A percentile compares a stretch with the other conserved stretches of the same genome.
Evolutionary conservation across 2,797 vertebrate genomes (phyloP).

Genomic region (Triplophysa bombifrons): DNA sequence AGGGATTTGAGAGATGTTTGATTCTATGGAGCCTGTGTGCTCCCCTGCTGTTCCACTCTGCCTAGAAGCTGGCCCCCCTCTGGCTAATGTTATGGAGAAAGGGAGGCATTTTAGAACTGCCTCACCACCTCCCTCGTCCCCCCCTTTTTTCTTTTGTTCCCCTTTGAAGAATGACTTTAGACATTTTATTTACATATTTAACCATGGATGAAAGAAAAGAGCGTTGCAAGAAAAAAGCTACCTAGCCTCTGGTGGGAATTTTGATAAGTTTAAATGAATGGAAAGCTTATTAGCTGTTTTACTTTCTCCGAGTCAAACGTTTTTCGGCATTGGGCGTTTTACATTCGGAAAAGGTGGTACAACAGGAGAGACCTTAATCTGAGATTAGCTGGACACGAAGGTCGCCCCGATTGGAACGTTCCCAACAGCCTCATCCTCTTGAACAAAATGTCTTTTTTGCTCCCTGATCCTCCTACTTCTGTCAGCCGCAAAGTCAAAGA

Average conservation of each 20-base stretch:
- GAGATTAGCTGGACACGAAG: constrained; percentile 37
- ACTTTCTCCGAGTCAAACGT: constrained; percentile 72
- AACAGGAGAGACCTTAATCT: constrained; percentile 19
- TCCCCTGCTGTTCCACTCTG: constrained; percentile 94
- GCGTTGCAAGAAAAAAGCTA: constrained; percentile 85
- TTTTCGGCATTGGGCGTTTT: constrained; percentile 71
- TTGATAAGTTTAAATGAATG: constrained; percentile 91
- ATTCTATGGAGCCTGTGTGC: constrained; percentile 84
- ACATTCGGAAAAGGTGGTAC: constrained; percentile 42
- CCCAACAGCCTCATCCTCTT: constrained; percentile 17
- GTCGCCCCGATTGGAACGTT: background rate
- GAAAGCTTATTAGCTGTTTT: constrained; percentile 81
- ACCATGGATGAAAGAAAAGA: constrained; percentile 96
- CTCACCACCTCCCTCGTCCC: constrained; percentile 78
- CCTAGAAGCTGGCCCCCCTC: constrained; percentile 93
- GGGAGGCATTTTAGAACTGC: constrained; percentile 99
- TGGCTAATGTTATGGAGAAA: constrained; percentile 98
- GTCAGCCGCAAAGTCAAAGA: constrained; percentile 32
- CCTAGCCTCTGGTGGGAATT: constrained; percentile 86
- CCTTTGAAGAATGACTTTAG: constrained; percentile 99
- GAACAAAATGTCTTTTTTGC: constrained; percentile 6
- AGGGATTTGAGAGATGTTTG: constrained; percentile 89
- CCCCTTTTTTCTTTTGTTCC: constrained; percentile 96
- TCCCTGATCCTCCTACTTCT: constrained; percentile 22
- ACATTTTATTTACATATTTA: constrained; percentile 99